Evolutionary conservation across 1,140 invertebrate species (phyloP), one percentile per base, ranked within the genome.

Genomic region (Drosophila persimilis): DNA sequence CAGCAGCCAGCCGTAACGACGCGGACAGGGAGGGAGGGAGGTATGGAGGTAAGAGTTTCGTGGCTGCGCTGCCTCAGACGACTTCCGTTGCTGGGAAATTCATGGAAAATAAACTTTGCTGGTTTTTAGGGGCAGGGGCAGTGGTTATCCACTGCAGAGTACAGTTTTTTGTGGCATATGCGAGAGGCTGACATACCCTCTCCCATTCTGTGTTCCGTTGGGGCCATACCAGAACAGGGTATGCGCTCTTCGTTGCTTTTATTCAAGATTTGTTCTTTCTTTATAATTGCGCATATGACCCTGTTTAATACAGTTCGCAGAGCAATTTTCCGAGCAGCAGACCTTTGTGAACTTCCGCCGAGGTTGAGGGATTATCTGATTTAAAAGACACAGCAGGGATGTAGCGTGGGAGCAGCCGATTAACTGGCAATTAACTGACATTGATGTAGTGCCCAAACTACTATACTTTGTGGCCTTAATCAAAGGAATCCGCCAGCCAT

Each of bases 261-360:
- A 35, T 9, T 57, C 59, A 47, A 51, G 22, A 57, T 62, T 53
- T 61, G 65, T 73, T 76, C 85, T 80, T 80, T 85, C 77, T 86
- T 69, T 86, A 86, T 86, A 86, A 86, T 86, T 86, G 81, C 69
- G 81, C 81, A 86, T 80, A 86, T 86, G 81, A 86, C 81, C 81
- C 81, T 80, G 81, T 78, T 86, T 86, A 86, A 75, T 86, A 86
- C 81, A 86, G 81, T 86, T 86, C 81, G 74, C 61, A 77, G 81
- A 63, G 73, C 81, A 86, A 86, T 81, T 67, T 31, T 48, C 22
- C 26, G 39, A 26, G 56, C 59, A 67, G 51, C 62, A 29, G 45
- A 39, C 73, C 52, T 52, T 58, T 47, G 55, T 46, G 43, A 59
- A 71, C 56, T 73, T 73, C 29, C 29, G 29, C 35, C 43, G 31